Evolutionary conservation across 2,888 invertebrate species (phyloP).

Genomic region (Caenorhabditis wallacei): DNA sequence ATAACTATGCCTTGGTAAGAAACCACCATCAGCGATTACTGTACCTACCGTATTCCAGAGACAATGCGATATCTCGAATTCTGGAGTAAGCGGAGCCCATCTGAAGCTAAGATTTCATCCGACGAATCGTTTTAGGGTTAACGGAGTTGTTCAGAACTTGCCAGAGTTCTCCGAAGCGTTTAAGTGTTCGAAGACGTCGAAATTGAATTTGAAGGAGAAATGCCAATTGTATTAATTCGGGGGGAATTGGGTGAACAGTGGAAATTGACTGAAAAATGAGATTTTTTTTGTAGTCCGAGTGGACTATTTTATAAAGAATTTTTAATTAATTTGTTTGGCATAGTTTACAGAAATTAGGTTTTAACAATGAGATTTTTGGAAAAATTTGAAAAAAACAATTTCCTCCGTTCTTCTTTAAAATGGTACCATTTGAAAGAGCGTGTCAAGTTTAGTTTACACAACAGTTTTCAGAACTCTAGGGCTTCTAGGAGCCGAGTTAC

Average conservation of each 20-base stretch:
- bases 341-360: too few relatives aligned
- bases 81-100: neutral
- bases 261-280: too few relatives aligned
- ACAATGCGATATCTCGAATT: constrained; percentile 20
- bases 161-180: constrained; percentile 46
- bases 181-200: neutral
- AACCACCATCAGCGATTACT: neutral
- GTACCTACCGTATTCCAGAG: constrained; percentile 9
- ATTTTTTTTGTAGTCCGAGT: too few relatives aligned
- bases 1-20: constrained; percentile 34
- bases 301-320: too few relatives aligned
- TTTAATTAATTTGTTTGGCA: too few relatives aligned
- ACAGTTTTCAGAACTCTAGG: neutral
- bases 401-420: neutral
- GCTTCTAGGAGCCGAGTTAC: neutral
- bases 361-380: too few relatives aligned
- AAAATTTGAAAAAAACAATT: neutral
- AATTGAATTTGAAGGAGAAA: constrained; percentile 36
- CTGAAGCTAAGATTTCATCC: constrained; percentile 10
- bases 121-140: constrained; percentile 27
- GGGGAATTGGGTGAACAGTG: too few relatives aligned
- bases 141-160: constrained; percentile 45
- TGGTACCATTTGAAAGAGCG: neutral
- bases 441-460: neutral
- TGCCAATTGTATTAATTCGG: constrained; percentile 26